Base-by-base conservation (phyloP, 64 coral and sea anemone species). In the Porites australiensis region DNA sequence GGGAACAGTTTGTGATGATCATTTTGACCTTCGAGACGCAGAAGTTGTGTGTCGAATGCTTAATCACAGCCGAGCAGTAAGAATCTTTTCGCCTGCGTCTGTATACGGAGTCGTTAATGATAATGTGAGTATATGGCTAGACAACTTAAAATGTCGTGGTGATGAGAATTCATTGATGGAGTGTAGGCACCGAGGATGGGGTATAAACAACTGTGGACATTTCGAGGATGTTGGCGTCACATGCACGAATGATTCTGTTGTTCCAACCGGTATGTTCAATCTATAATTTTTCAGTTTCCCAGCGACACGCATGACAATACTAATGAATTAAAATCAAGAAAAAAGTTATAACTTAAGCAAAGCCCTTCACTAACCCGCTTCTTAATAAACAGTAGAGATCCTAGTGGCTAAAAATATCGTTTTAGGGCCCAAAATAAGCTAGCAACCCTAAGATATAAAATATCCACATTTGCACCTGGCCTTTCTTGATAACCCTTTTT, bases 141-240 rank as follows among this genome's bases (percentile, higher is more conserved):
- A 93, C 52, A 88, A 96, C 43, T 90, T 96, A 16, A 76, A 72
- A 50, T 96, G 94, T 48, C 58, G 88, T 44, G 94, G 94, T 8
- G 72, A 89, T 13, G 94, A 96, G 23, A 63, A 87, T 6, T 88
- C 86, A 44, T 70, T 96, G 16, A 51, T 51, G 18, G 77, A 93
- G 19, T 96, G 94, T 61, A 44, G 45, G 4, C 85, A 92, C 58
- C 80, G 74, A 21, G 71, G 77, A 44, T 96, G 90, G 90, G 94
- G 94, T 48, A 18, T 52, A 5, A 69, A 70, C 27, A 80, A 90
- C 63, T 90, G 88, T 68, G 65, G 44, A 8, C 76, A 90, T 37
- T 50, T 9, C 23, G 88, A 90, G 71, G 88, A 80, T 71, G 77
- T 79, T 44, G 88, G 58, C 11, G 62, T 90, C 27, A 53, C 44